Percentiles rank a stretch among this genome's conserved stretches.
Conservation (phyloP, 2,113 vertebrate genomes). For the Synodontis membranacea region DNA sequence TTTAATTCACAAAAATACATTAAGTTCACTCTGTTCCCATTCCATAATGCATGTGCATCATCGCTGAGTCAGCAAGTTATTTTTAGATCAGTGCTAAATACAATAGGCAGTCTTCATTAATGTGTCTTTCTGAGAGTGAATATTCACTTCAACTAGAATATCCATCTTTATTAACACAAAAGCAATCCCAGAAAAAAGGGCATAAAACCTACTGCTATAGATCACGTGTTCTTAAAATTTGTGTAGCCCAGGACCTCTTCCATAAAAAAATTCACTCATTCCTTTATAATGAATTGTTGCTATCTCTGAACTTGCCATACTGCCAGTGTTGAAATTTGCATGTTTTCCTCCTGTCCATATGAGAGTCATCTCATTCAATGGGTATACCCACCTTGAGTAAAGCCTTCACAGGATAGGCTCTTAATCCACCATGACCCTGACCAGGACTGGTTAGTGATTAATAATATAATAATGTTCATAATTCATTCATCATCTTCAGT, state of each 20-base stretch:
- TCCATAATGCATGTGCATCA: slow-evolving; percentile 8
- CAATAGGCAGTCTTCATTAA: neutral
- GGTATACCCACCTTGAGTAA: neutral
- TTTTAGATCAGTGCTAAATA: neutral
- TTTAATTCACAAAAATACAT: neutral
- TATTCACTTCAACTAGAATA: too few relatives aligned
- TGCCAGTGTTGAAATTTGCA: neutral
- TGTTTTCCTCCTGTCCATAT: neutral
- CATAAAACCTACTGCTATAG: neutral
- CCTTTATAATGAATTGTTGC: neutral
- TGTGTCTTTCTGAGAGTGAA: neutral
- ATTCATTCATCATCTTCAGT: neutral
- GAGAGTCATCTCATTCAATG: neutral
- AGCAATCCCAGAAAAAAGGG: neutral
- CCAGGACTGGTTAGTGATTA: neutral
- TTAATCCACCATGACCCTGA: neutral
- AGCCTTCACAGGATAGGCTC: neutral
- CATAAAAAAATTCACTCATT: neutral
- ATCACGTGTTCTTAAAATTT: neutral
- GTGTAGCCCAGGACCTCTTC: neutral
- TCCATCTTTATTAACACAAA: neutral
- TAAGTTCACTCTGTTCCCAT: neutral
- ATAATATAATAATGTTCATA: neutral
- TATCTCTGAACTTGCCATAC: neutral
- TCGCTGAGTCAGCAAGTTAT: neutral